A percentile compares a stretch with the other conserved stretches of the same genome.
Conservation (phyloP, 2,113 vertebrate species). For the Prochilodus magdalenae region DNA sequence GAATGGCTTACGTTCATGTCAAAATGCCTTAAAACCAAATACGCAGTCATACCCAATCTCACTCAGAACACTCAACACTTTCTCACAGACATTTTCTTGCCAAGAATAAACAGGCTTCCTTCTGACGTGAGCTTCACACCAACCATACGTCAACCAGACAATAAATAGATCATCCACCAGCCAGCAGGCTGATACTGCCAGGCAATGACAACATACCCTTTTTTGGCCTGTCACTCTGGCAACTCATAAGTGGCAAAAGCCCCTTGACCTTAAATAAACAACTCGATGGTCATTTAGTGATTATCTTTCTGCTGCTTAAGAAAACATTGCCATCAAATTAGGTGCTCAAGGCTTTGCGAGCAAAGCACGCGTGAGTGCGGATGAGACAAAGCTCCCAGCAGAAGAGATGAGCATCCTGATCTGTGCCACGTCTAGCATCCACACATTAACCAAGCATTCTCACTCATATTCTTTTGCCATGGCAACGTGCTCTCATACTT, state of each 20-base stretch:
- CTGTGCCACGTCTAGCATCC: constrained; percentile 1
- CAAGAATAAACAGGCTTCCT: neutral
- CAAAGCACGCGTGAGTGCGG: neutral
- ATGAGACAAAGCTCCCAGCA: neutral
- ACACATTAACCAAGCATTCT: constrained; percentile 2
- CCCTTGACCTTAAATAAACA: constrained; percentile 42
- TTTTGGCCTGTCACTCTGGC: constrained; percentile 23
- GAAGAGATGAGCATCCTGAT: constrained; percentile 28
- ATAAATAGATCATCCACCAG: constrained; percentile 24
- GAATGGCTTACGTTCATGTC: neutral
- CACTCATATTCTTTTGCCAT: constrained; percentile 31
- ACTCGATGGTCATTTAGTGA: constrained; percentile 23
- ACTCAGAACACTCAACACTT: neutral
- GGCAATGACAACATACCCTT: neutral
- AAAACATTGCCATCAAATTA: neutral
- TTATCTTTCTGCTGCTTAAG: constrained; percentile 35
- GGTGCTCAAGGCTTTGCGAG: neutral
- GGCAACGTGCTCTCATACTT: constrained; percentile 44
- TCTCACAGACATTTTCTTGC: constrained; percentile 1
- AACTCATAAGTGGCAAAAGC: constrained; percentile 20
- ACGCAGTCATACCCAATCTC: neutral
- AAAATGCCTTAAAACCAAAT: neutral
- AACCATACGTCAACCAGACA: constrained; percentile 3
- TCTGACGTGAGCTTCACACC: constrained; percentile 12
- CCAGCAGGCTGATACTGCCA: neutral